Conservation (phyloP, 2,113 vertebrate species). For the Pygoscelis adeliae region DNA sequence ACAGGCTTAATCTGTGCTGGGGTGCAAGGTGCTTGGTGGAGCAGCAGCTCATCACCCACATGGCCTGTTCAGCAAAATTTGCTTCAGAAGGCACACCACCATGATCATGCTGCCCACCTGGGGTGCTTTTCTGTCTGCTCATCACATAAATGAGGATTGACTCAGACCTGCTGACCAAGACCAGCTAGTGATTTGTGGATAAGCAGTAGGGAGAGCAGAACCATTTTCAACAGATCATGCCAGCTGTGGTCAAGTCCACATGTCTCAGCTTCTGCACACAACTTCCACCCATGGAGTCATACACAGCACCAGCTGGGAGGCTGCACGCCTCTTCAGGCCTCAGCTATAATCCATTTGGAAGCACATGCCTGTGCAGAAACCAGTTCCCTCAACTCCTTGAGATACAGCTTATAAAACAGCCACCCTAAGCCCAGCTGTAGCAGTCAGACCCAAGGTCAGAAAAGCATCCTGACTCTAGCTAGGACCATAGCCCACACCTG, state of each 20-base stretch:
- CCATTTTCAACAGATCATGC: background rate
- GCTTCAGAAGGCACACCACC: background rate
- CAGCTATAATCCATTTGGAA: background rate
- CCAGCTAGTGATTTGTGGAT: background rate
- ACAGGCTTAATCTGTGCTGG: background rate
- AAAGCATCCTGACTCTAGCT: background rate
- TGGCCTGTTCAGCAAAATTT: background rate
- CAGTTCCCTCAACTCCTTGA: background rate
- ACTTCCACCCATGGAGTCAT: rapidly evolving
- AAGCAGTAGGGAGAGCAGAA: background rate
- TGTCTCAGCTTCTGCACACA: background rate
- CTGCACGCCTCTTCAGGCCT: background rate
- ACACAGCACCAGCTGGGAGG: background rate
- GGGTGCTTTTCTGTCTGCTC: background rate
- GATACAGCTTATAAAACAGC: rapidly evolving
- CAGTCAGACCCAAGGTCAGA: background rate
- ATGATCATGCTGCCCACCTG: rapidly evolving
- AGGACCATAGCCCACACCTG: background rate
- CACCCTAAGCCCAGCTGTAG: background rate
- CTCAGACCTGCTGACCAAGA: background rate
- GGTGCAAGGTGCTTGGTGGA: background rate
- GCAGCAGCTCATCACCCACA: background rate
- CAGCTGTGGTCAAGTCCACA: background rate
- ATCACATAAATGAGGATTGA: background rate
- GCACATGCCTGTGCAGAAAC: background rate